Evolutionary conservation across 2,113 vertebrate species (phyloP).

Genomic region (Ranitomeya imitator): DNA sequence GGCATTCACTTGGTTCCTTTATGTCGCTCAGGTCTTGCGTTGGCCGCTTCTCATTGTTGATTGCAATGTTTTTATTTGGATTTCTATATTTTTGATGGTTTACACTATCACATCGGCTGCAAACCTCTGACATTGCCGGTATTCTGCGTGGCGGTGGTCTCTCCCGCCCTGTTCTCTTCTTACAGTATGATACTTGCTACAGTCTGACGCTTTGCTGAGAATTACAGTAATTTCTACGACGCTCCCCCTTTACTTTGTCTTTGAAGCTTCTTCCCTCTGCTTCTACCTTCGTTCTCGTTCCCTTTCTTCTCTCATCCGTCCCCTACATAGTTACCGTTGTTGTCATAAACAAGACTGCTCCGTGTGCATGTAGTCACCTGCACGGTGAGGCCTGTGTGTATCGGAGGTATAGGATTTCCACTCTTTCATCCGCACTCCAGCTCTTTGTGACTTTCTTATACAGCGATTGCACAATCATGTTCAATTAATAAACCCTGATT

Average conservation of each 20-base stretch:
- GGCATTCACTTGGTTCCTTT: neutral
- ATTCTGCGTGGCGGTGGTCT: neutral
- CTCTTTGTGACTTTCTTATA: neutral
- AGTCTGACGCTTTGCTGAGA: neutral
- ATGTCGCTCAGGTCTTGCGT: neutral
- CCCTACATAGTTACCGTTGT: constrained; percentile 42
- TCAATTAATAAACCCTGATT: too few species aligned
- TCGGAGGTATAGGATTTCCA: neutral
- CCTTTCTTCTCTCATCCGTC: neutral
- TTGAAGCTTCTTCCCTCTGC: neutral
- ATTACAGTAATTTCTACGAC: neutral
- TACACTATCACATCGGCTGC: neutral
- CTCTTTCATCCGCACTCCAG: neutral
- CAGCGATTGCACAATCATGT: too few species aligned
- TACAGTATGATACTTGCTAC: neutral
- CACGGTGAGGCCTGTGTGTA: neutral
- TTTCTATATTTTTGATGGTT: neutral
- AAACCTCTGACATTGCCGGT: neutral
- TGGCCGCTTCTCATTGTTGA: too few species aligned
- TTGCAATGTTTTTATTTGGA: neutral
- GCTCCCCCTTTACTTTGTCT: neutral
- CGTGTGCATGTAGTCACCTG: neutral
- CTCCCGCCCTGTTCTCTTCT: neutral
- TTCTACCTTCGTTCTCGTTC: neutral
- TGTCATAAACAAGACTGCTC: constrained; percentile 2